Percentiles rank a stretch among this genome's conserved stretches.
These are phyloP conservation scores for cat (Felis catus) DNA, from an alignment of 2,113 vertebrate species.

Conservation along the genomic window DNA sequence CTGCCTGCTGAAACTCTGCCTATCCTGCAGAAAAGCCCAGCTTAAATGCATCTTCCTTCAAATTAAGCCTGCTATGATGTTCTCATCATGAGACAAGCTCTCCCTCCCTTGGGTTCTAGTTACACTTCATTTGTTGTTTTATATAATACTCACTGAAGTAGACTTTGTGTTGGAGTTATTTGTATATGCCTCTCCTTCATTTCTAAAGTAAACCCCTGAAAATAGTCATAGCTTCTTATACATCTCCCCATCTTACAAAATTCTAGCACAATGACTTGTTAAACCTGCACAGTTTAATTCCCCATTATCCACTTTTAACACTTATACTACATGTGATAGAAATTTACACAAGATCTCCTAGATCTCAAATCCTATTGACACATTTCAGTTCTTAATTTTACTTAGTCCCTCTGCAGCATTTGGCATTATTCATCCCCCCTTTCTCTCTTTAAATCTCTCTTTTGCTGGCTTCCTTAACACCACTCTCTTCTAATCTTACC, in stretches of 20 bases:
- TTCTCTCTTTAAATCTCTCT: background rate
- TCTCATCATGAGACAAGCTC: background rate
- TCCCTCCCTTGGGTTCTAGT: background rate
- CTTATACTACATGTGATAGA: background rate
- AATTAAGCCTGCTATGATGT: background rate
- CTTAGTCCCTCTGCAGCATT: background rate
- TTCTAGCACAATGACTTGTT: background rate
- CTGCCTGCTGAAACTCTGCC: background rate
- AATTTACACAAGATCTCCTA: background rate
- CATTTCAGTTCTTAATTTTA: background rate
- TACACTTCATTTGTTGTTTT: background rate
- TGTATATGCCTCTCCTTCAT: background rate
- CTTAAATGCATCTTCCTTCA: background rate
- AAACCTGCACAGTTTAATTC: background rate
- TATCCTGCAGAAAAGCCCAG: background rate
- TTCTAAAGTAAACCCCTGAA: background rate
- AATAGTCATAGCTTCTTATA: background rate
- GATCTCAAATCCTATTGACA: background rate
- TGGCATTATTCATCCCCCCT: background rate
- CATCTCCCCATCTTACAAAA: background rate
- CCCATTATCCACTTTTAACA: background rate
- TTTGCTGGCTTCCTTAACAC: background rate
- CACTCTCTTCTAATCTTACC: background rate
- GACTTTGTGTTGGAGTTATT: background rate
- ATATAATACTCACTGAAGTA: background rate